These are phyloP conservation scores for Turnix velox DNA, from an alignment of 2,113 vertebrate genomes.

Conservation along the genomic window DNA sequence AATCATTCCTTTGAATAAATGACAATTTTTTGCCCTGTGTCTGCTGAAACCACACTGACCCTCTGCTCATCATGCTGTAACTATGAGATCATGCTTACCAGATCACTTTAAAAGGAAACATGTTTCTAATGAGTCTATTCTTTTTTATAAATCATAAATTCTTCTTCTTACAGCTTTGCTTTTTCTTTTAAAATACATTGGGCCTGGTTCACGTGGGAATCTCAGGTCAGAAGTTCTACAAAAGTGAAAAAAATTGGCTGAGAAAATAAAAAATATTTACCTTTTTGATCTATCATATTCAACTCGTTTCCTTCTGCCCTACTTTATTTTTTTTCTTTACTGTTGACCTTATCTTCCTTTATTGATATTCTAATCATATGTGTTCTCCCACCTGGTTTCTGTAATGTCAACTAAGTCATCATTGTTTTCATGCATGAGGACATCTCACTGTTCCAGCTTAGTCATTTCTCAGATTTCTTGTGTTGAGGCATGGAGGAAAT, in stretches of 20 bases:
- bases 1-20: not conserved
- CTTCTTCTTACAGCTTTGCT: not conserved
- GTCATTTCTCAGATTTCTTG: conserved; percentile 7
- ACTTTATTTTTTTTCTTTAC: not conserved
- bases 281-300: conserved; percentile 25
- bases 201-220: not conserved
- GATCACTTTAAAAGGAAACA: not conserved
- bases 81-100: not conserved
- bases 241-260: not conserved
- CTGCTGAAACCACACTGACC: not conserved
- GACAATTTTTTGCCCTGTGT: not conserved
- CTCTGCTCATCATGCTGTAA: not conserved
- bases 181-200: not conserved
- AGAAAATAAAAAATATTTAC: not conserved
- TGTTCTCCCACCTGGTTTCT: not conserved
- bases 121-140: not conserved
- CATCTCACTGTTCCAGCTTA: not conserved
- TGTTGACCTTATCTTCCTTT: conserved; percentile 11
- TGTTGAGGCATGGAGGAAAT: not conserved
- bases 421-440: conserved; percentile 49
- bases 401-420: conserved; percentile 32
- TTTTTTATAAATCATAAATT: not conserved
- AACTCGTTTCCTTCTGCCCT: conserved; percentile 20
- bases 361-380: conserved; percentile 45
- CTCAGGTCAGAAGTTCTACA: not conserved